Evolutionary conservation across 2,888 invertebrate genomes (phyloP), one percentile per base, ranked within the genome.

Genomic region (Eilema depressum): DNA sequence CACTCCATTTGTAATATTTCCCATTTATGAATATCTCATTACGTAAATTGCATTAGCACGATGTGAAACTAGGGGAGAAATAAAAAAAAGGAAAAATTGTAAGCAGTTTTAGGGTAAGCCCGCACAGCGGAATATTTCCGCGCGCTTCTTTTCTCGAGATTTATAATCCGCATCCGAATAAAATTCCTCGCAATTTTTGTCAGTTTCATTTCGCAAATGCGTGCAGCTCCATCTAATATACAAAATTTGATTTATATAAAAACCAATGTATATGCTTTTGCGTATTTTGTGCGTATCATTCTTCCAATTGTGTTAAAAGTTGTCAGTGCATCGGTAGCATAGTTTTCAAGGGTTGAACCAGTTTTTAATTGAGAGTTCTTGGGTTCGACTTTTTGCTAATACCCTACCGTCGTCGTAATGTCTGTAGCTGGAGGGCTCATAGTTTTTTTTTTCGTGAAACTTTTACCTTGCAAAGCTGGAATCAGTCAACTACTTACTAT

Each of bases 41-140:
- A 30, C 28, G 61, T 73, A 73, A 76, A 80, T 80, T 80, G 69
- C 74, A 80, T 79, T 79, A 80, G 72, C 66, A 72, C 65, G 68
- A 68, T 60, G 65, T 64, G 70, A 74, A 64, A 63, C 73, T 76
- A 71, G 73, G 68, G 66, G 63, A 62, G 69, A 82, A 74, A 79
- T 79, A 79, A 79, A 53, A 72, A 68, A 63, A 64, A 69, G 60
- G 30, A 30, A 60, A 74, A 79, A 82, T 76, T 79, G 70, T 76
- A 69, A 82, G 68, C 82, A 79, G 73, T 75, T 71, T 69, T 69
- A 53, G n/a, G 53, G 2, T n/a, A n/a, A 53, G n/a, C 53, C n/a
- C 53, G 53, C 53, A 53, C 53, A 53, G 53, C 47, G 10, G 20
- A 53, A 53, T 53, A 10, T 53, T 53, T 20, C 53, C 53, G n/a